Conservation (phyloP, 1,140 invertebrate species). For the Conus ventricosus region DNA sequence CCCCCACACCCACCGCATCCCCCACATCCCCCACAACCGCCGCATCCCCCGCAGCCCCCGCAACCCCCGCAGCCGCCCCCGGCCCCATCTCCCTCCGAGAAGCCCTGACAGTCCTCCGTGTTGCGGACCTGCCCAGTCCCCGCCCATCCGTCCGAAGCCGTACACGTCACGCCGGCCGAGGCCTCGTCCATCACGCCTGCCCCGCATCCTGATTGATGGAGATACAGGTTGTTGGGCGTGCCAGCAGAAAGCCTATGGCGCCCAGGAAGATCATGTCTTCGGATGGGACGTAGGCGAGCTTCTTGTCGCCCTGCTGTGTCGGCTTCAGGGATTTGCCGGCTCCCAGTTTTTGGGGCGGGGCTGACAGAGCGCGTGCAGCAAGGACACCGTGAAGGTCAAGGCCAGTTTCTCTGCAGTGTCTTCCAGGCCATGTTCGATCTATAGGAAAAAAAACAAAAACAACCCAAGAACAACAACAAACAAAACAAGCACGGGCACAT, state of each 20-base stretch:
- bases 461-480: not conserved
- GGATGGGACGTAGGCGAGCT: constrained; percentile 50
- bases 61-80: constrained; percentile 32
- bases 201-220: constrained; percentile 57
- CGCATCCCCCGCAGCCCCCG: constrained; percentile 39
- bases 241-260: constrained; percentile 65
- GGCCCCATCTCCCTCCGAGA: not conserved
- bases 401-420: constrained; percentile 66
- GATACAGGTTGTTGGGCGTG: constrained; percentile 68
- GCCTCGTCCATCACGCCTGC: constrained; percentile 27
- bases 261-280: constrained; percentile 65
- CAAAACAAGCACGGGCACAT: no score
- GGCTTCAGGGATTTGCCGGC: constrained; percentile 49
- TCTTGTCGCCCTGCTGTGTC: constrained; percentile 19
- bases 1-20: constrained; percentile 35
- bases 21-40: constrained; percentile 30
- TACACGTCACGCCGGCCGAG: not conserved
- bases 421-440: constrained; percentile 33
- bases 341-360: constrained; percentile 60
- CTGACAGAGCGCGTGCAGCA: constrained; percentile 70
- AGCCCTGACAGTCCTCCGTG: not conserved
- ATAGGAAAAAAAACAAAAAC: not conserved
- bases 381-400: constrained; percentile 62
- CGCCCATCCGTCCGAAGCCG: not conserved
- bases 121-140: not conserved